Evolutionary conservation across 2,113 vertebrate species (phyloP).

Genomic region (Chionomys nivalis): DNA sequence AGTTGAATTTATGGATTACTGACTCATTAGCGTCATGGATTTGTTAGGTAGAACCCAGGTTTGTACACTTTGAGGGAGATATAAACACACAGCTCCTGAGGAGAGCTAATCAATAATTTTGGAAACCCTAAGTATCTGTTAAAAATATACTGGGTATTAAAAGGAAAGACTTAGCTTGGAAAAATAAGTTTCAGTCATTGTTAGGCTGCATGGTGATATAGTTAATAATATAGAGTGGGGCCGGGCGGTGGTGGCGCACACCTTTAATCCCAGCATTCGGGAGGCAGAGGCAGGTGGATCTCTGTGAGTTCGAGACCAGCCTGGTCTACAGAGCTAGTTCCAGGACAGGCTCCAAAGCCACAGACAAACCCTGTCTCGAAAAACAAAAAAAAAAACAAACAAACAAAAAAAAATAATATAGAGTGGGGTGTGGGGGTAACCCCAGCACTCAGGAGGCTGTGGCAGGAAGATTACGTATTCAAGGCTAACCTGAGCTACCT

Average conservation of each 20-base stretch:
- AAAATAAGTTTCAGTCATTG: neutral
- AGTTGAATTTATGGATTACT: neutral
- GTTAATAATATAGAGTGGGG: too few relatives aligned
- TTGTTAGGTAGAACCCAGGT: constrained; percentile 4
- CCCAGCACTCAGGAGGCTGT: neutral
- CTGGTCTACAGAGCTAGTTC: too few relatives aligned
- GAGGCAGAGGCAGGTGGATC: too few relatives aligned
- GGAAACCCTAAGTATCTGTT: constrained; percentile 19
- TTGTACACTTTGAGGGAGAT: constrained; percentile 21
- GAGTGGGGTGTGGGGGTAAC: neutral
- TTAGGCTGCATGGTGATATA: neutral
- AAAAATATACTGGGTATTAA: neutral
- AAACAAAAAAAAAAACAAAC: too few relatives aligned
- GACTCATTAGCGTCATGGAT: neutral
- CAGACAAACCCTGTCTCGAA: too few relatives aligned
- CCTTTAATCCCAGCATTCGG: too few relatives aligned
- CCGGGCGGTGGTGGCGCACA: too few relatives aligned
- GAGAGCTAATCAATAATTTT: constrained; percentile 26
- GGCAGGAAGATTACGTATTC: neutral
- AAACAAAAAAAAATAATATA: too few relatives aligned
- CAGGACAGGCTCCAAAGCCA: too few relatives aligned
- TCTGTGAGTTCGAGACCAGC: too few relatives aligned
- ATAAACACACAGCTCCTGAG: neutral
- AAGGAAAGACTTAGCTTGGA: neutral
- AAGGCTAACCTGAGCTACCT: neutral